These are phyloP conservation scores for Terebella lapidaria DNA, from an alignment of 2,888 invertebrate species.

Conservation along the genomic window DNA sequence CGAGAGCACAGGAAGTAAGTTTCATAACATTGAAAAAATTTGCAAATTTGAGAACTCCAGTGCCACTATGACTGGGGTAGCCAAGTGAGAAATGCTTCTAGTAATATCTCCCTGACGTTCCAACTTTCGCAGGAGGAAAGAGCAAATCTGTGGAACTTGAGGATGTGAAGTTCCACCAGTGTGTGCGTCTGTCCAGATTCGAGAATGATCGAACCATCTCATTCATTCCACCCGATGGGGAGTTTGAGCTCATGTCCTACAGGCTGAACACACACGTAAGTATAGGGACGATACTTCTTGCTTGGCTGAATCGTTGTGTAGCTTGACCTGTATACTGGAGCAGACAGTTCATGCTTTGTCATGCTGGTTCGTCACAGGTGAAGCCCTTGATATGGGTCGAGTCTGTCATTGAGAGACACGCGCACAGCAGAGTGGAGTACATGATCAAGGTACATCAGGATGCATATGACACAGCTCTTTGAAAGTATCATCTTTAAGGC, in stretches of 20 bases:
- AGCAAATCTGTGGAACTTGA: constrained; percentile 97
- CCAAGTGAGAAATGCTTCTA: not conserved
- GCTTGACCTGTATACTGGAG: not conserved
- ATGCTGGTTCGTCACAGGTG: constrained; percentile 55
- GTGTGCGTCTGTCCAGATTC: constrained; percentile 90
- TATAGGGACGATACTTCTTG: not conserved
- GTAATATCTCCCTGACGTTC: not conserved
- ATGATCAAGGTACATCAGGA: constrained; percentile 80
- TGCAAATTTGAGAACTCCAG: not conserved
- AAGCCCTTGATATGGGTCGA: constrained; percentile 99
- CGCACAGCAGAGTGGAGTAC: constrained; percentile 94
- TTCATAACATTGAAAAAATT: no score
- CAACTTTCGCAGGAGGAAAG: constrained; percentile 67
- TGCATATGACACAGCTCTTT: no score
- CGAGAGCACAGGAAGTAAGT: constrained; percentile 81
- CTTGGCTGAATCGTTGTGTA: not conserved
- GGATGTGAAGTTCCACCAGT: constrained; percentile 98
- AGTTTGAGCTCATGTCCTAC: constrained; percentile 98
- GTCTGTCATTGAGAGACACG: constrained; percentile 94
- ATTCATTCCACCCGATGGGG: constrained; percentile 98
- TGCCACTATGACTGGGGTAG: no score
- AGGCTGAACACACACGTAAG: constrained; percentile 86
- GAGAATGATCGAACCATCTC: constrained; percentile 98
- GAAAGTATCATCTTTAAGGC: not conserved
- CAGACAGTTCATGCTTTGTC: not conserved